Conservation (phyloP, 2,888 invertebrate species). For the Electrophaes corylata region DNA sequence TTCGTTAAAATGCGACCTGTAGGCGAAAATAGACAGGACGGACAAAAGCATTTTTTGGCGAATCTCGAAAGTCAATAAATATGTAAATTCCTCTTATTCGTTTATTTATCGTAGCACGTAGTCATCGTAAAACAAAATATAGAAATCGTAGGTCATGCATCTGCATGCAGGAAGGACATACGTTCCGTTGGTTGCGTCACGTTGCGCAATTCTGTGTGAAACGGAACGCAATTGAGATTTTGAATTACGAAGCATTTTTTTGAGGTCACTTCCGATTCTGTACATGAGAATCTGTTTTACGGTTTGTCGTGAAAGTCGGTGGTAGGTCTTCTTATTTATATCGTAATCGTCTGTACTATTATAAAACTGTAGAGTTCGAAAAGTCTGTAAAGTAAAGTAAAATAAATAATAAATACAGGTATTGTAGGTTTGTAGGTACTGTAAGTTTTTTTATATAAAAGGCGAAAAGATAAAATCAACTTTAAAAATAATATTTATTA, state of each 20-base stretch:
- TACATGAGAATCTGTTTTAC: constrained; percentile 18
- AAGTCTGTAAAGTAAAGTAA: no score
- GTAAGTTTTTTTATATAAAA: no score
- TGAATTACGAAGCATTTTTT: constrained; percentile 33
- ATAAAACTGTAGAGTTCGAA: no score
- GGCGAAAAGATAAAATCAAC: no score
- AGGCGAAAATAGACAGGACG: no score
- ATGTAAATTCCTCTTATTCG: not conserved
- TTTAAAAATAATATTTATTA: no score
- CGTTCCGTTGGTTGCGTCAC: constrained; percentile 42
- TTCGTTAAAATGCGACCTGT: no score
- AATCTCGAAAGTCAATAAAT: no score
- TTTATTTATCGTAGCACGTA: not conserved
- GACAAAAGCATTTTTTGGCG: no score
- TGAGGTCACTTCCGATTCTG: constrained; percentile 38
- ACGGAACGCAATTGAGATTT: constrained; percentile 40
- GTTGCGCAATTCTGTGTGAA: constrained; percentile 42
- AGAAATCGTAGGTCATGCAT: constrained; percentile 25
- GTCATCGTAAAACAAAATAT: not conserved
- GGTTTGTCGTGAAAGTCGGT: not conserved
- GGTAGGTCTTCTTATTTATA: not conserved
- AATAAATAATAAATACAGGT: no score
- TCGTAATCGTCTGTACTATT: no score
- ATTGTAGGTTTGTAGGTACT: no score
- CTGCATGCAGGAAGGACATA: constrained; percentile 40